Evolutionary conservation across 2,113 vertebrate genomes (phyloP).

Genomic region (Melanocharis versteri): DNA sequence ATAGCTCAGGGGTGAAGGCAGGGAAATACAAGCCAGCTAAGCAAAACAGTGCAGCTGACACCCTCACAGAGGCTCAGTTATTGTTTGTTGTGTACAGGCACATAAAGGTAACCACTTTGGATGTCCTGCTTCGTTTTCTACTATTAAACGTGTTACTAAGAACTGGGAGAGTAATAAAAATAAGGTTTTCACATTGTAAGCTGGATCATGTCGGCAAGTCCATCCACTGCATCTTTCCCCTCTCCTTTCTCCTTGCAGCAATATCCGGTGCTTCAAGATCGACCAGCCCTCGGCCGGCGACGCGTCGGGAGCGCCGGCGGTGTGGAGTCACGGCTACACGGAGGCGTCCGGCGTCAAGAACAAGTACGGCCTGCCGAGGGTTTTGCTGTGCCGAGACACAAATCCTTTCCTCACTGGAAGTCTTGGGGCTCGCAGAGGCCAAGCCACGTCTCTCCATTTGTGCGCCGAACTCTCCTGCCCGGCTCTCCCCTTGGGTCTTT

Average conservation of each 20-base stretch:
- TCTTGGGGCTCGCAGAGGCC: neutral
- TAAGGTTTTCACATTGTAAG: neutral
- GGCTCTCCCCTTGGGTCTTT: conserved; percentile 8
- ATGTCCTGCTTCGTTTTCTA: neutral
- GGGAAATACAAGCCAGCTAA: neutral
- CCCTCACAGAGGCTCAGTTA: neutral
- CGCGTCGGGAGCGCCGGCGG: conserved; percentile 85
- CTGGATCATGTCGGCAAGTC: neutral
- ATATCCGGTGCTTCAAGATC: conserved; percentile 96
- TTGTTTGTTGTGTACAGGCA: neutral
- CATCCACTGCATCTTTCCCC: neutral
- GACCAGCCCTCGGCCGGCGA: conserved; percentile 89
- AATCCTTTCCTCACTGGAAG: neutral
- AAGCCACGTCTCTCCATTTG: neutral
- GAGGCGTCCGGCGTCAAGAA: conserved; percentile 95
- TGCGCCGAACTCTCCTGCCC: neutral
- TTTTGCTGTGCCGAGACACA: neutral
- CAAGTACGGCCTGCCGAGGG: conserved; percentile 77
- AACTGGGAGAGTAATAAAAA: neutral
- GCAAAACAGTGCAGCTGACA: neutral
- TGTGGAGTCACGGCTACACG: conserved; percentile 97
- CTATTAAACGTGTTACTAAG: neutral
- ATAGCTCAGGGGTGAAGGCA: neutral
- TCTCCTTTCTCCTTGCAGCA: conserved; percentile 73
- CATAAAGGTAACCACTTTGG: neutral